Base-by-base conservation (phyloP, 1,140 invertebrate species). In the Nylanderia fulva region DNA sequence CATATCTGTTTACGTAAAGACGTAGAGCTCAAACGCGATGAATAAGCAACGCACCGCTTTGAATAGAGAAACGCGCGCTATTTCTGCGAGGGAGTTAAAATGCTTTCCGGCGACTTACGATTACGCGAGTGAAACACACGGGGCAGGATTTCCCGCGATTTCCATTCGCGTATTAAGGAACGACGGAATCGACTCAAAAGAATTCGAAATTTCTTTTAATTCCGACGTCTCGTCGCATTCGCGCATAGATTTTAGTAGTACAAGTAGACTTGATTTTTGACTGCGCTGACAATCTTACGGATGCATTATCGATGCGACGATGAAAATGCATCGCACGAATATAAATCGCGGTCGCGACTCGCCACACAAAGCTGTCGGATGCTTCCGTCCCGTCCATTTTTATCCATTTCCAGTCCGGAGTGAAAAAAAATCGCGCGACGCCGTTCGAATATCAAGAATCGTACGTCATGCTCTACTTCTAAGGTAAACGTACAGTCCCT, bases 301-400 rank as follows among this genome's bases (percentile, higher is more conserved):
- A 79, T 79, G 83, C 84, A 82, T 80, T 85, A 85, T 82, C 84
- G 84, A 82, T 61, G 76, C 54, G 42, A 9, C 60, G 76, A 82
- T 79, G 64, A 85, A 82, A 82, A 85, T 85, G 84, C 75, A 66
- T 69, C 29, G 45, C 56, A 11, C 76, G 64, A 80, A 76, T 82
- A 68, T 85, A 80, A 82, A 85, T 85, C 76, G 75, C 75, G 71
- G 39, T 58, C 68, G 76, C 63, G 39, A 85, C 29, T 84, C 68
- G 71, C 71, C 80, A 76, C 71, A 84, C 71, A 84, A 66, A 77
- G 74, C 42, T 75, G 58, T 42, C 45, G 54, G 84, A 27, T 58
- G 76, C 76, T 82, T 85, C 45, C 61, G 54, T 69, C 36, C 63
- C 84, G 48, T 69, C 75, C 76, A 82, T 85, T 85, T 75, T 82